phyloP scores from a whole-genome alignment of 2,888 invertebrate genomes.

The Parnassius glacialis region DNA sequence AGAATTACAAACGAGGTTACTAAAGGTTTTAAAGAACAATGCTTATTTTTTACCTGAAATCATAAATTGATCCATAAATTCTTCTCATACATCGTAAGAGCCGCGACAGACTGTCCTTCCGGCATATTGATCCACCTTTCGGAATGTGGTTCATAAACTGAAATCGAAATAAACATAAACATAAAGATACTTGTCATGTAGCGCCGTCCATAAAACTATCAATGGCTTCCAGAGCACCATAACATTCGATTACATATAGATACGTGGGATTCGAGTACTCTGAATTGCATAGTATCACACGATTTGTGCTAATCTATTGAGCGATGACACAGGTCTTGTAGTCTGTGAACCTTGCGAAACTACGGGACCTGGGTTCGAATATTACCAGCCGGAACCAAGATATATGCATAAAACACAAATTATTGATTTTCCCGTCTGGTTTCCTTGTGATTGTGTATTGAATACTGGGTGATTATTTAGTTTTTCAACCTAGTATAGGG shows the following conservation, averaged over 20 bases:
- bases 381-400: no score
- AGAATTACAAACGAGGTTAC: no score
- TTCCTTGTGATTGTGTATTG: no score
- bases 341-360: no score
- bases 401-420: no score
- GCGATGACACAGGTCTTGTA: no score
- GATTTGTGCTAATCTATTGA: no score
- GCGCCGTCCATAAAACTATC: slow-evolving; percentile 36
- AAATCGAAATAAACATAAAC: slow-evolving; percentile 38
- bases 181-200: slow-evolving; percentile 36
- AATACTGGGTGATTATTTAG: no score
- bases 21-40: background rate
- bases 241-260: slow-evolving; percentile 34
- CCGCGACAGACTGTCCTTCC: slow-evolving; percentile 90
- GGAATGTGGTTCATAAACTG: slow-evolving; percentile 92
- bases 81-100: slow-evolving; percentile 90
- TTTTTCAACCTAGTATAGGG: no score
- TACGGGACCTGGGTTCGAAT: no score
- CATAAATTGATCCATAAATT: slow-evolving; percentile 89
- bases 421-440: no score
- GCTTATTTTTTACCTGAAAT: slow-evolving; percentile 84
- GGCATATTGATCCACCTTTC: slow-evolving; percentile 90
- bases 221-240: slow-evolving; percentile 34
- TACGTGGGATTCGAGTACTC: slow-evolving; percentile 34
- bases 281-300: slow-evolving; percentile 1